phyloP scores from a whole-genome alignment of 2,797 vertebrate genomes.

The Gymnoscopelus braueri region DNA sequence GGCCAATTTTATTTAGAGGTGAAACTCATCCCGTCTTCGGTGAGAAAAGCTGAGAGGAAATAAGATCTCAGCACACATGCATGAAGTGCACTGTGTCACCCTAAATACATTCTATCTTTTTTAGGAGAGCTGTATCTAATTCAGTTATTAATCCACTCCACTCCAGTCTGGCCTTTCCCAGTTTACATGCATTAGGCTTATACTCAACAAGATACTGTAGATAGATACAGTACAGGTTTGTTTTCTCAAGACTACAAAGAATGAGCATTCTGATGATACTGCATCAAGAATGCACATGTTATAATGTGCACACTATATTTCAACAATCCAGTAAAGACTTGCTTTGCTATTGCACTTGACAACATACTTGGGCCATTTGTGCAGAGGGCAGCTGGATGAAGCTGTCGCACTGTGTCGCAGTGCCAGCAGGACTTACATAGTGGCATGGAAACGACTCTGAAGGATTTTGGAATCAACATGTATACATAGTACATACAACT shows the following conservation, averaged over 20 bases:
- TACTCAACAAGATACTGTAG: too few relatives aligned
- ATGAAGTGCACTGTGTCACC: background rate
- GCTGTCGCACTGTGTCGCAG: background rate
- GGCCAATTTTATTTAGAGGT: conserved; percentile 9
- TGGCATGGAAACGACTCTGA: background rate
- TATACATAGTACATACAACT: background rate
- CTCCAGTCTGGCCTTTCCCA: too few relatives aligned
- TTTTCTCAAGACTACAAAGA: background rate
- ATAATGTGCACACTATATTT: background rate
- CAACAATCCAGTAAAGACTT: background rate
- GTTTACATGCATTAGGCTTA: too few relatives aligned
- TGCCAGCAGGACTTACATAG: background rate
- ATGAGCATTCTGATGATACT: background rate
- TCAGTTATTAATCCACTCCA: too few relatives aligned
- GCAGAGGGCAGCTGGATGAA: conserved; percentile 3
- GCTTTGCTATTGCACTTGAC: background rate
- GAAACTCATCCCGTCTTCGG: conserved; percentile 1
- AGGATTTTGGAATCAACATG: background rate
- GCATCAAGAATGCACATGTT: too few relatives aligned
- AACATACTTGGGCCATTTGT: background rate
- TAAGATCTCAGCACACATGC: conserved; percentile 2
- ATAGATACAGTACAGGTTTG: too few relatives aligned
- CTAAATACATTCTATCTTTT: background rate
- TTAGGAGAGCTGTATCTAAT: too few relatives aligned
- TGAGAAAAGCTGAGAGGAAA: conserved; percentile 8